phyloP scores from a whole-genome alignment of 2,888 invertebrate genomes.

The Chesias legatella region DNA sequence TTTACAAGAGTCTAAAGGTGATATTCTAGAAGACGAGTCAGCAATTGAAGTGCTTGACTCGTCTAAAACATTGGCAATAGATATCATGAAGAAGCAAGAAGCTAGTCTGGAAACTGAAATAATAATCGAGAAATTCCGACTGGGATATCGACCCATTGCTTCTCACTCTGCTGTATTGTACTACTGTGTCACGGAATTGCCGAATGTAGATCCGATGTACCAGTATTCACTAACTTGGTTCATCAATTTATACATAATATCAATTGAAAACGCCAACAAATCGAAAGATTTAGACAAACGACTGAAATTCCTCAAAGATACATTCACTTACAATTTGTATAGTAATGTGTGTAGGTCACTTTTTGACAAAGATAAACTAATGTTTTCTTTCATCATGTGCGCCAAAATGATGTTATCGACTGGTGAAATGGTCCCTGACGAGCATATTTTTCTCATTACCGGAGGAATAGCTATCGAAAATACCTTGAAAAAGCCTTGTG shows the following conservation, averaged over 20 bases:
- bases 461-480: slow-evolving; percentile 87
- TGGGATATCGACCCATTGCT: slow-evolving; percentile 88
- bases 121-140: slow-evolving; percentile 87
- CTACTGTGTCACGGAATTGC: slow-evolving; percentile 90
- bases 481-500: slow-evolving; percentile 81
- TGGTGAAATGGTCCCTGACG: slow-evolving; percentile 80
- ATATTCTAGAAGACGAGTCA: slow-evolving; percentile 94
- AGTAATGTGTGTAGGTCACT: slow-evolving; percentile 91
- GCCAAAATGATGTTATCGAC: slow-evolving; percentile 83
- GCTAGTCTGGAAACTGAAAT: slow-evolving; percentile 88
- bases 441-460: slow-evolving; percentile 86
- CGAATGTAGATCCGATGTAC: slow-evolving; percentile 93
- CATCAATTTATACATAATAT: slow-evolving; percentile 88
- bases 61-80: slow-evolving; percentile 89
- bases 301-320: slow-evolving; percentile 84
- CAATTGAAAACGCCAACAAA: slow-evolving; percentile 87
- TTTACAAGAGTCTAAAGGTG: slow-evolving; percentile 89
- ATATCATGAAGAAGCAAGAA: slow-evolving; percentile 90
- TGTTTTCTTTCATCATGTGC: slow-evolving; percentile 90
- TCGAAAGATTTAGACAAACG: slow-evolving; percentile 86
- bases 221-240: slow-evolving; percentile 94
- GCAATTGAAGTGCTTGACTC: slow-evolving; percentile 93
- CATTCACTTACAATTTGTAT: slow-evolving; percentile 90
- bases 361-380: slow-evolving; percentile 91
- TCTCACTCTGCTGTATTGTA: slow-evolving; percentile 90